phyloP scores from a whole-genome alignment of 2,797 vertebrate species.

The Micropoecilia bifurca region DNA sequence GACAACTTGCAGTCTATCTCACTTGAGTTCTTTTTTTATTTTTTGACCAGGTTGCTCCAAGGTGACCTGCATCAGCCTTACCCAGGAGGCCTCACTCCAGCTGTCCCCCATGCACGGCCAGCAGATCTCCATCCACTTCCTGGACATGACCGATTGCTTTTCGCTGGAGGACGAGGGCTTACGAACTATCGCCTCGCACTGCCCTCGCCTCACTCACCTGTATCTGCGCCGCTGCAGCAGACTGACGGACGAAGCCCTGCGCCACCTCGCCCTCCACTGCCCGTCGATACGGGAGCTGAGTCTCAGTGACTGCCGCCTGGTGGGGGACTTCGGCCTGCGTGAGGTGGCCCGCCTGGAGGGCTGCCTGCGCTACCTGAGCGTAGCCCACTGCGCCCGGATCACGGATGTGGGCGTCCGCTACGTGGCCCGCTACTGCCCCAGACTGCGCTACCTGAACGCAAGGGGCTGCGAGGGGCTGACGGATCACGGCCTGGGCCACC shows the following conservation, averaged over 20 bases:
- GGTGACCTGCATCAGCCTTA: conserved; percentile 97
- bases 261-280: conserved; percentile 95
- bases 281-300: conserved; percentile 91
- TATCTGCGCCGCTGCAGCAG: conserved; percentile 94
- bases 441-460: conserved; percentile 84
- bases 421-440: conserved; percentile 94
- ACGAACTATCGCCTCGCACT: conserved; percentile 95
- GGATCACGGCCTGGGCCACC: conserved; percentile 94
- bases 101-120: conserved; percentile 93
- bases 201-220: conserved; percentile 95
- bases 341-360: conserved; percentile 96
- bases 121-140: conserved; percentile 95
- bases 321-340: conserved; percentile 94
- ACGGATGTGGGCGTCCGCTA: conserved; percentile 98
- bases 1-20: neutral
- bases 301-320: conserved; percentile 94
- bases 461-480: conserved; percentile 95
- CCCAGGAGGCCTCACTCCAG: conserved; percentile 91
- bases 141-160: conserved; percentile 99
- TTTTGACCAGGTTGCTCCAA: conserved; percentile 91
- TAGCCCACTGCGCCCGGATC: conserved; percentile 95
- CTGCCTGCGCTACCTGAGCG: conserved; percentile 94
- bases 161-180: conserved; percentile 96
- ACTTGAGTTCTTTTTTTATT: neutral
- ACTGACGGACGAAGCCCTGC: conserved; percentile 93